Conservation (phyloP, 2,797 vertebrate genomes). For the Liparis tanakae region DNA sequence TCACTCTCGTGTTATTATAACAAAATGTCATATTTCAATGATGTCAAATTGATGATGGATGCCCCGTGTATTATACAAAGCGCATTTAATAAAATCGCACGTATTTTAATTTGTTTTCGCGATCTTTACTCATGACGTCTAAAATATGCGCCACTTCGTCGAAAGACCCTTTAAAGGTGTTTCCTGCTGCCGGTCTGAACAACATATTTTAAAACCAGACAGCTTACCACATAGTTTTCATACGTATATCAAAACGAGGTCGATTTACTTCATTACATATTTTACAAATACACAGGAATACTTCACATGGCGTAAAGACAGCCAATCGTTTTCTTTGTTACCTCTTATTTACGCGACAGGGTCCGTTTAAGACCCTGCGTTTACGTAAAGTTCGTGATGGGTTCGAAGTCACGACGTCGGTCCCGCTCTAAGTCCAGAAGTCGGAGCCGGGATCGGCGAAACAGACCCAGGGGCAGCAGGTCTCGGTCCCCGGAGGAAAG, state of each 20-base stretch:
- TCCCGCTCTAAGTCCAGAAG: constrained; percentile 68
- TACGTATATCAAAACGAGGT: accelerated
- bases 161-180: constrained; percentile 4
- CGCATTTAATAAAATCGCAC: not conserved
- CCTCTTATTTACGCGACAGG: constrained; percentile 77
- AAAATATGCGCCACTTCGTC: constrained; percentile 20
- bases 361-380: constrained; percentile 33
- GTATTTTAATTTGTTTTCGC: constrained; percentile 27
- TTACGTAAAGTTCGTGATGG: constrained; percentile 63
- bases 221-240: accelerated
- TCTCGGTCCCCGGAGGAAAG: constrained; percentile 67
- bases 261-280: accelerated
- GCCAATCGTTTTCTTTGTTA: not conserved
- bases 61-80: not conserved
- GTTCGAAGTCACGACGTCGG: constrained; percentile 66
- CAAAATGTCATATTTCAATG: accelerated
- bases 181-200: constrained; percentile 38
- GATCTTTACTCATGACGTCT: constrained; percentile 12
- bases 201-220: not conserved
- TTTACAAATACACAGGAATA: not conserved
- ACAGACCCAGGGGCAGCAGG: constrained; percentile 50
- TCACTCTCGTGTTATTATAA: constrained; percentile 1
- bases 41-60: accelerated
- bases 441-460: constrained; percentile 52
- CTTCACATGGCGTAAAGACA: accelerated